phyloP scores from a whole-genome alignment of 2,797 vertebrate species.

The Anableps anableps region DNA sequence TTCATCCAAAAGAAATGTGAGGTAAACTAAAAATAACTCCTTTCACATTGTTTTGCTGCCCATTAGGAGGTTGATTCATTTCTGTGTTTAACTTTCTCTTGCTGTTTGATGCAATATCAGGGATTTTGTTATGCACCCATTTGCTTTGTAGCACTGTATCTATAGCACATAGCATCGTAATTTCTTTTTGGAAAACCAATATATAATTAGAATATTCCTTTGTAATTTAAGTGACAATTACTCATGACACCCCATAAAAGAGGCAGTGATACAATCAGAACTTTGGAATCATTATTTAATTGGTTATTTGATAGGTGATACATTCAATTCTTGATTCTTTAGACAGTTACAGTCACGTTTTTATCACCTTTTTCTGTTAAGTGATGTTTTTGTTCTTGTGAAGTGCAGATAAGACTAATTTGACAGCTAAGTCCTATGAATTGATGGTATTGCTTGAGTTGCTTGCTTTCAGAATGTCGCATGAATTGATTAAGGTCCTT shows the following conservation, averaged over 20 bases:
- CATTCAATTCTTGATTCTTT: conserved; percentile 62
- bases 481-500: conserved; percentile 69
- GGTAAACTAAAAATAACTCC: conserved; percentile 8
- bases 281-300: conserved; percentile 77
- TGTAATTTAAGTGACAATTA: conserved; percentile 67
- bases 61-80: conserved; percentile 62
- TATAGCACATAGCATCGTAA: conserved; percentile 49
- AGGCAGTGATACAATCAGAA: conserved; percentile 49
- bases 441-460: conserved; percentile 73
- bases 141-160: conserved; percentile 31
- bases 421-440: conserved; percentile 72
- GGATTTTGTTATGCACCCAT: conserved; percentile 50
- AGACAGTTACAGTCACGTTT: conserved; percentile 65
- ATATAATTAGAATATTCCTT: conserved; percentile 79
- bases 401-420: conserved; percentile 81
- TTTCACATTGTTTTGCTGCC: conserved; percentile 33
- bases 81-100: conserved; percentile 31
- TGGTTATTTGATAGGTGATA: conserved; percentile 74
- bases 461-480: conserved; percentile 71
- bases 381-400: conserved; percentile 79
- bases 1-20: conserved; percentile 10
- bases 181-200: conserved; percentile 68
- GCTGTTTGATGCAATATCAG: conserved; percentile 48
- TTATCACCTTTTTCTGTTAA: conserved; percentile 74
- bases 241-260: conserved; percentile 52